These are phyloP conservation scores for Podotricha telesiphe DNA, from an alignment of 2,888 invertebrate genomes.

Conservation along the genomic window DNA sequence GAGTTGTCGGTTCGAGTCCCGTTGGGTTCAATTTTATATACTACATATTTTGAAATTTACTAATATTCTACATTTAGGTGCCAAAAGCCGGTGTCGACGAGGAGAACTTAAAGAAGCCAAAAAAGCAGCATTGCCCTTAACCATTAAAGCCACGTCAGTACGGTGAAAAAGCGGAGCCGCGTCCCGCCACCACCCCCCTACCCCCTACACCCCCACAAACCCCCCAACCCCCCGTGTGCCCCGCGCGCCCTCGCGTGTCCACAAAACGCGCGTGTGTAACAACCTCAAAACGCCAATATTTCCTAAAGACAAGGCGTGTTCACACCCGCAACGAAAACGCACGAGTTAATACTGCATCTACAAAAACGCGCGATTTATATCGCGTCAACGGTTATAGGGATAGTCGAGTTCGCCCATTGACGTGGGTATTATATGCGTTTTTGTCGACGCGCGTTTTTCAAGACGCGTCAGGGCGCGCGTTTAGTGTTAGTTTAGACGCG, in stretches of 20 bases:
- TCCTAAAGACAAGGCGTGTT: not conserved
- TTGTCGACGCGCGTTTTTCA: constrained; percentile 37
- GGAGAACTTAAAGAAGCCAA: constrained; percentile 91
- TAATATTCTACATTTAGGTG: constrained; percentile 55
- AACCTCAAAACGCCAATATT: not conserved
- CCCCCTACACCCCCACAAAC: not conserved
- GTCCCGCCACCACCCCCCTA: constrained; percentile 49
- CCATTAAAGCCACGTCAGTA: constrained; percentile 79
- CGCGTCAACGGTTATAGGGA: constrained; percentile 21
- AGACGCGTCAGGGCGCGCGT: constrained; percentile 49
- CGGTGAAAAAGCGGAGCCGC: constrained; percentile 69
- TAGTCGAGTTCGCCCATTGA: constrained; percentile 30
- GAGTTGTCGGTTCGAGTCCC: no score
- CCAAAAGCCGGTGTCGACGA: constrained; percentile 86
- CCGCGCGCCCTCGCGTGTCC: constrained; percentile 29
- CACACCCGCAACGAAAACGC: constrained; percentile 16
- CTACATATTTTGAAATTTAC: not conserved
- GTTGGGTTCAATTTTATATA: not conserved
- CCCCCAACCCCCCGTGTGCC: constrained; percentile 33
- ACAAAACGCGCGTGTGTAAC: constrained; percentile 4
- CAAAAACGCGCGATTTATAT: constrained; percentile 22
- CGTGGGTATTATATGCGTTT: constrained; percentile 27
- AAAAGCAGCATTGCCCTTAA: constrained; percentile 89
- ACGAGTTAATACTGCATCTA: not conserved
- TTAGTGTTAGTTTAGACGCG: constrained; percentile 57